These are phyloP conservation scores for Belonocnema kinseyi DNA, from an alignment of 1,140 invertebrate genomes.

Conservation along the genomic window DNA sequence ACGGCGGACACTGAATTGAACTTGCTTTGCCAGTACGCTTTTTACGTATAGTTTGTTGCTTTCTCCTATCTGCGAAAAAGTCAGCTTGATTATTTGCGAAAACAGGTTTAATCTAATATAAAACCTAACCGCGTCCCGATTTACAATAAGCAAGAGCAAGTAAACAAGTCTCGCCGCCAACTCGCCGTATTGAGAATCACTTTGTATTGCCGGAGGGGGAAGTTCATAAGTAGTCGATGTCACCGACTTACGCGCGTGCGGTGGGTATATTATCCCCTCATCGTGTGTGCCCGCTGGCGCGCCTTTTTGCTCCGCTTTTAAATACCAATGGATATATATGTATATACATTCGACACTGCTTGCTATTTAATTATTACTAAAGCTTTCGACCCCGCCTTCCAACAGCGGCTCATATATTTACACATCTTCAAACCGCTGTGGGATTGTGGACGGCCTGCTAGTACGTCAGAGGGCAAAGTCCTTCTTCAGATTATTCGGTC, in stretches of 20 bases:
- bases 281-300: background rate
- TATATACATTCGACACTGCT: background rate
- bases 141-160: background rate
- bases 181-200: conserved; percentile 22
- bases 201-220: conserved; percentile 18
- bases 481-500: conserved; percentile 8
- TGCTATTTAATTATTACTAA: conserved; percentile 22
- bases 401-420: conserved; percentile 1
- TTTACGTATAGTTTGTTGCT: background rate
- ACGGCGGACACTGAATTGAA: background rate
- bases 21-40: background rate
- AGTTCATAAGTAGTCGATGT: conserved; percentile 27
- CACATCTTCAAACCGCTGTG: background rate
- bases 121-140: background rate
- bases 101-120: background rate
- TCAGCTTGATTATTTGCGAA: background rate
- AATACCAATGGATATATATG: conserved; percentile 3
- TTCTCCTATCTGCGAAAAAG: too few relatives aligned
- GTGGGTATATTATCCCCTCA: background rate
- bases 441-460: background rate
- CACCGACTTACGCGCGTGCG: background rate
- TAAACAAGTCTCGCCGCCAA: conserved; percentile 1
- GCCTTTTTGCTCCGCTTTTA: background rate
- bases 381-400: background rate
- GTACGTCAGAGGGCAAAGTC: conserved; percentile 29